Conservation (phyloP, 2,113 vertebrate species). For the Scomber colias region DNA sequence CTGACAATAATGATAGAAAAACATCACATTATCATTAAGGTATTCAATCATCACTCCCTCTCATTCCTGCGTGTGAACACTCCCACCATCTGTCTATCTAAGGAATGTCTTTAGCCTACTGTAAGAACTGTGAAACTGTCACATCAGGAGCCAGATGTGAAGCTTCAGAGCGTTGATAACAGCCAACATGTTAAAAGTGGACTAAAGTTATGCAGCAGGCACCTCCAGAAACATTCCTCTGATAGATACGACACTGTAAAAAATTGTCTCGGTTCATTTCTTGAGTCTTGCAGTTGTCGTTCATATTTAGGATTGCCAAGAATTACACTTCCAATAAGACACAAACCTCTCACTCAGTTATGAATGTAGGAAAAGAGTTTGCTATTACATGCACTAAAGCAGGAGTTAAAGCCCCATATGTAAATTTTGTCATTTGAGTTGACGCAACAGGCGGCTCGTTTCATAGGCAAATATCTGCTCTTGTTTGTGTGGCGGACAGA, state of each 20-base stretch:
- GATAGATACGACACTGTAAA: background rate
- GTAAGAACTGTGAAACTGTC: constrained; percentile 25
- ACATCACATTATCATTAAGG: background rate
- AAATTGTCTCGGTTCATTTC: no score
- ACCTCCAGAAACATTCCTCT: constrained; percentile 22
- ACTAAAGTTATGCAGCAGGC: constrained; percentile 3
- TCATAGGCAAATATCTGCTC: constrained; percentile 48
- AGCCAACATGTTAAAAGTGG: background rate
- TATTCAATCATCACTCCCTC: constrained; percentile 21
- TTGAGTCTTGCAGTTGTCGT: background rate
- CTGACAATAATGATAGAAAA: background rate
- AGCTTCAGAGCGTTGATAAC: constrained; percentile 28
- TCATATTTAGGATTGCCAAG: background rate
- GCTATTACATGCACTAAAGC: no score
- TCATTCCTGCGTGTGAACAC: constrained; percentile 19
- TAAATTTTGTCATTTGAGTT: constrained; percentile 24
- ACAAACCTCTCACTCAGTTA: no score
- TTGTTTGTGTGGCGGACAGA: background rate
- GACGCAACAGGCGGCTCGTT: background rate
- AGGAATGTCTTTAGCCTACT: constrained; percentile 52
- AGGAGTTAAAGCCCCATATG: constrained; percentile 17
- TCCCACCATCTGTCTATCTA: constrained; percentile 49
- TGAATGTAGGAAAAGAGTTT: no score
- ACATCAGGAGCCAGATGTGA: constrained; percentile 69
- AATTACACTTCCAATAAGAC: no score